Conservation (phyloP, 1,140 invertebrate species). For the Hyles vespertilio region DNA sequence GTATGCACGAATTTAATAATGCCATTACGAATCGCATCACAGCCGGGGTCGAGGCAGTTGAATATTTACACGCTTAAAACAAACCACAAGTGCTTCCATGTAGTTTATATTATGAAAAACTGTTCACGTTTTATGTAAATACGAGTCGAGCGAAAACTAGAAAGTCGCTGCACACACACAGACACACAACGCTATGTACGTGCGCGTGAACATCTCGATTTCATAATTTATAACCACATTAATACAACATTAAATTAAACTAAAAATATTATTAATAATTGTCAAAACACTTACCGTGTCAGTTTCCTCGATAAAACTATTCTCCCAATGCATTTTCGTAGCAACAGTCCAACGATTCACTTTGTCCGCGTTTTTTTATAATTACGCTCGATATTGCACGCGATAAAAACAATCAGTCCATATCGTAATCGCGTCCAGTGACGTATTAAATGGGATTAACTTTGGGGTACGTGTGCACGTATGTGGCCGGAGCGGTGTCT, state of each 20-base stretch:
- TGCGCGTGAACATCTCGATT: conserved; percentile 34
- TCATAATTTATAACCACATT: conserved; percentile 42
- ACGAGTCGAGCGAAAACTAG: conserved; percentile 70
- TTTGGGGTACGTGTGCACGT: conserved; percentile 32
- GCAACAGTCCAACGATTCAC: conserved; percentile 52
- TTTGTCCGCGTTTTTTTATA: conserved; percentile 11
- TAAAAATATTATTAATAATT: conserved; percentile 7
- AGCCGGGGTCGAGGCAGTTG: conserved; percentile 44
- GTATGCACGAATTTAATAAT: conserved; percentile 60
- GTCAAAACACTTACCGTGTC: conserved; percentile 57
- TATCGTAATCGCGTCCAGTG: conserved; percentile 49
- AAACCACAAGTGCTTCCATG: conserved; percentile 58
- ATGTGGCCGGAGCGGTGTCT: conserved; percentile 45
- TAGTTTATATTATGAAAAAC: conserved; percentile 72
- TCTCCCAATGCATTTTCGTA: conserved; percentile 66
- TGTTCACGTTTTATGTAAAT: conserved; percentile 74
- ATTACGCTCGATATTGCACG: conserved; percentile 5
- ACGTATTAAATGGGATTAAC: conserved; percentile 27
- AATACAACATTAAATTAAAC: conserved; percentile 22
- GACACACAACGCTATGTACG: conserved; percentile 23
- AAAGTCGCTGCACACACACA: conserved; percentile 67
- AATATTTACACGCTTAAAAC: conserved; percentile 65
- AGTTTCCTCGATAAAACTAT: conserved; percentile 53
- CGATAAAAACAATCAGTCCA: conserved; percentile 50
- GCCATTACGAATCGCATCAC: conserved; percentile 57